Conservation (phyloP, 2,888 invertebrate genomes). For the Drosophila testacea region DNA sequence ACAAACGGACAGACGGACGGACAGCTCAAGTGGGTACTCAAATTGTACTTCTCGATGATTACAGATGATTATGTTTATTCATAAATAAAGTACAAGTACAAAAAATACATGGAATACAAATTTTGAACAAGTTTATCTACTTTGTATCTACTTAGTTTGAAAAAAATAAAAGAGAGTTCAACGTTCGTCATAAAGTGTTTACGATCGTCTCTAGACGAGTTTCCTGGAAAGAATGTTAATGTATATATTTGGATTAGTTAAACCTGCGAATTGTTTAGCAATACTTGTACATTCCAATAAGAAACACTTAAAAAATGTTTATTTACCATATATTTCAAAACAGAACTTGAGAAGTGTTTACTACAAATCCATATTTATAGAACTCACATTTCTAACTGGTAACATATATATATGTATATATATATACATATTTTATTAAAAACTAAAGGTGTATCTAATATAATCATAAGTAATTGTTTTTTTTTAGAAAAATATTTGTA, state of each 20-base stretch:
- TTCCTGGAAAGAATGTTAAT: constrained; percentile 15
- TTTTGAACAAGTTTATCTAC: constrained; percentile 5
- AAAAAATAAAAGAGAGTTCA: constrained; percentile 27
- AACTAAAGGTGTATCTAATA: too few species aligned
- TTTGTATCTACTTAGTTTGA: constrained; percentile 2
- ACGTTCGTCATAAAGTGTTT: constrained; percentile 41
- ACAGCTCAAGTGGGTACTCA: constrained; percentile 32
- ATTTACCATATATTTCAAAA: too few species aligned
- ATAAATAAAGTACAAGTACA: constrained; percentile 4
- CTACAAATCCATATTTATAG: too few species aligned
- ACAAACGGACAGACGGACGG: background rate
- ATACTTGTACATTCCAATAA: constrained; percentile 5
- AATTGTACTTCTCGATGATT: constrained; percentile 19
- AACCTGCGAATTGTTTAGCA: constrained; percentile 22
- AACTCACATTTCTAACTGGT: too few species aligned
- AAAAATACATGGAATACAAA: background rate
- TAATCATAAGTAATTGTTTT: too few species aligned
- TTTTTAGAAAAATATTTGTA: too few species aligned
- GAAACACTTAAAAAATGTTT: background rate
- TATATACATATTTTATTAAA: too few species aligned
- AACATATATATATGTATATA: too few species aligned
- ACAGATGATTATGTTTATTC: constrained; percentile 31
- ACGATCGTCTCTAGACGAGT: constrained; percentile 13
- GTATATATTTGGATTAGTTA: constrained; percentile 9
- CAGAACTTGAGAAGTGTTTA: too few species aligned